Percentiles rank a stretch among this genome's conserved stretches.
phyloP scores from a whole-genome alignment of 30 jellyfish, hydroid and myxozoan genomes.

The Hydractinia echinata region DNA sequence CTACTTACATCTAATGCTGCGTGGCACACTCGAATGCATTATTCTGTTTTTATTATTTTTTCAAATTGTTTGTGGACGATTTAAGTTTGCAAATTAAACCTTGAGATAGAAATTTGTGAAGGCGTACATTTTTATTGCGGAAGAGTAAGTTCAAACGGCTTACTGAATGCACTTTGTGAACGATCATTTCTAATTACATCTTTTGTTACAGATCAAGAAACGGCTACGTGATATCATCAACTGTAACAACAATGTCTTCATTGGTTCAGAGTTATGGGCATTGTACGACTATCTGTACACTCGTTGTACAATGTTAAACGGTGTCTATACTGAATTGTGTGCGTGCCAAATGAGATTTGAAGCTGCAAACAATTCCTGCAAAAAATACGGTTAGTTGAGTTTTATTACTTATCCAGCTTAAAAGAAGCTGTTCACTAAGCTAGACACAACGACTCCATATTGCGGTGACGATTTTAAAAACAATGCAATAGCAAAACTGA shows the following conservation, averaged over 20 bases:
- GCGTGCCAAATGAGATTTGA: slow-evolving; percentile 20
- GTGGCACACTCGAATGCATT: too few relatives aligned
- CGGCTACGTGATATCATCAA: slow-evolving; percentile 20
- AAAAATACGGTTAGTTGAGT: slow-evolving; percentile 13
- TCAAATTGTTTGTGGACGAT: too few relatives aligned
- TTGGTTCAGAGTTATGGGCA: slow-evolving; percentile 10
- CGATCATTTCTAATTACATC: background rate
- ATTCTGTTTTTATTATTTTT: too few relatives aligned
- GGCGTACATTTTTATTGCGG: too few relatives aligned
- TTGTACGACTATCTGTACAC: slow-evolving; percentile 16
- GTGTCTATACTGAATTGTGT: slow-evolving; percentile 5
- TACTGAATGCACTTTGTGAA: too few relatives aligned
- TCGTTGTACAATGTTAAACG: slow-evolving; percentile 25
- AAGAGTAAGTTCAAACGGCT: too few relatives aligned
- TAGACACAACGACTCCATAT: too few relatives aligned
- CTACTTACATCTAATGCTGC: too few relatives aligned
- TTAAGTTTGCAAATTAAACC: too few relatives aligned
- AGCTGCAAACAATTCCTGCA: slow-evolving; percentile 19
- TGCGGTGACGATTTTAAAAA: background rate
- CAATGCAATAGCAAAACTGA: background rate
- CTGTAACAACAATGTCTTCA: slow-evolving; percentile 1
- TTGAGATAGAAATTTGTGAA: too few relatives aligned
- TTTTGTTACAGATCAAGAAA: slow-evolving; percentile 11
- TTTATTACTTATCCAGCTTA: background rate
- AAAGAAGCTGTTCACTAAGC: background rate